A percentile compares a stretch with the other conserved stretches of the same genome.
Evolutionary conservation across 2,113 vertebrate genomes (phyloP).

Genomic region (Poeciliopsis prolifica): DNA sequence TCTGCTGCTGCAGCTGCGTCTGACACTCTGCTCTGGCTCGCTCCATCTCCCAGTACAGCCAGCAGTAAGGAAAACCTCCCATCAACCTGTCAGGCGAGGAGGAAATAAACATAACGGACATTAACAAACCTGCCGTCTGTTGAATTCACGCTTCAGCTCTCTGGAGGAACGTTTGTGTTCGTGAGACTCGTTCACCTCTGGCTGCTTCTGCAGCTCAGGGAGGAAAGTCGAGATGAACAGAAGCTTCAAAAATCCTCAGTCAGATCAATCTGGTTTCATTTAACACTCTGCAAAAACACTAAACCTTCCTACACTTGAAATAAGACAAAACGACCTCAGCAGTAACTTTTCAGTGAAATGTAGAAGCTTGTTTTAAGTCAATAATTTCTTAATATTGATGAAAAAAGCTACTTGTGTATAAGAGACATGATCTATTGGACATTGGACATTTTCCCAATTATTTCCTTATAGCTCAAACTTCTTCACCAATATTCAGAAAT

Average conservation of each 20-base stretch:
- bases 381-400: too few relatives aligned
- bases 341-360: too few relatives aligned
- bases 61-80: slow-evolving; percentile 72
- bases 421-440: too few relatives aligned
- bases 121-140: neutral
- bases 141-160: slow-evolving; percentile 7
- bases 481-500: too few relatives aligned
- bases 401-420: too few relatives aligned
- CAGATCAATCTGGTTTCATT: neutral
- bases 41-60: slow-evolving; percentile 76
- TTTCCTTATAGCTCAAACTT: too few relatives aligned
- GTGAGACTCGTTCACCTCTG: neutral
- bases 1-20: slow-evolving; percentile 37
- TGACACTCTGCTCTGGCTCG: slow-evolving; percentile 64
- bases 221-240: neutral
- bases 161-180: slow-evolving; percentile 25
- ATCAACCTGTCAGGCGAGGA: slow-evolving; percentile 49
- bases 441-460: too few relatives aligned
- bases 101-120: slow-evolving; percentile 35
- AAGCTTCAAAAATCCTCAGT: neutral
- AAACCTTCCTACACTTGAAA: too few relatives aligned
- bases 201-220: neutral
- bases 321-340: too few relatives aligned
- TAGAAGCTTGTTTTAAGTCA: too few relatives aligned
- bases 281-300: too few relatives aligned